phyloP scores from a whole-genome alignment of 2,113 vertebrate genomes.

The Phalacrocorax aristotelis region DNA sequence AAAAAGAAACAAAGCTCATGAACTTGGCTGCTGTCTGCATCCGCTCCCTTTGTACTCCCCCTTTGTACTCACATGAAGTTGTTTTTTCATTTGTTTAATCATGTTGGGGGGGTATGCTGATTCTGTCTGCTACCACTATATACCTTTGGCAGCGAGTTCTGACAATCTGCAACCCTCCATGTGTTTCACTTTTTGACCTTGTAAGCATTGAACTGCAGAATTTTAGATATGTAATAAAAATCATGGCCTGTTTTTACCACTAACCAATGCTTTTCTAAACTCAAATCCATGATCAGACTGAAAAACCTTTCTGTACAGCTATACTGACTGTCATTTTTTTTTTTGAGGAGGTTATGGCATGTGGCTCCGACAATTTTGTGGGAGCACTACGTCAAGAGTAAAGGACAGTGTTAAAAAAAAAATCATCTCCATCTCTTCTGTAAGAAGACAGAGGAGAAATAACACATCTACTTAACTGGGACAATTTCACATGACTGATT shows the following conservation, averaged over 20 bases:
- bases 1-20: not conserved
- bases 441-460: conserved; percentile 8
- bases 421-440: not conserved
- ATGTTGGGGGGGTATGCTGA: not conserved
- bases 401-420: not conserved
- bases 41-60: not conserved
- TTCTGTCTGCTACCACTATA: not conserved
- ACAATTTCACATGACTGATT: conserved; percentile 54
- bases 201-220: not conserved
- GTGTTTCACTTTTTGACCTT: not conserved
- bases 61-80: not conserved
- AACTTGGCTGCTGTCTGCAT: not conserved
- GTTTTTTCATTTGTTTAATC: not conserved
- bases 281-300: not conserved
- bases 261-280: not conserved
- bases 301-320: not conserved
- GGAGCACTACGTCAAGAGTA: not conserved
- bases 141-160: not conserved
- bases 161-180: not conserved
- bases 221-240: not conserved
- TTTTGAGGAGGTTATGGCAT: not conserved
- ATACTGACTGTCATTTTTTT: not conserved
- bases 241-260: not conserved
- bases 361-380: not conserved
- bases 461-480: conserved; percentile 24